A percentile compares a stretch with the other conserved stretches of the same genome.
Evolutionary conservation across 2,888 invertebrate genomes (phyloP).

Genomic region (Oligia latruncula): DNA sequence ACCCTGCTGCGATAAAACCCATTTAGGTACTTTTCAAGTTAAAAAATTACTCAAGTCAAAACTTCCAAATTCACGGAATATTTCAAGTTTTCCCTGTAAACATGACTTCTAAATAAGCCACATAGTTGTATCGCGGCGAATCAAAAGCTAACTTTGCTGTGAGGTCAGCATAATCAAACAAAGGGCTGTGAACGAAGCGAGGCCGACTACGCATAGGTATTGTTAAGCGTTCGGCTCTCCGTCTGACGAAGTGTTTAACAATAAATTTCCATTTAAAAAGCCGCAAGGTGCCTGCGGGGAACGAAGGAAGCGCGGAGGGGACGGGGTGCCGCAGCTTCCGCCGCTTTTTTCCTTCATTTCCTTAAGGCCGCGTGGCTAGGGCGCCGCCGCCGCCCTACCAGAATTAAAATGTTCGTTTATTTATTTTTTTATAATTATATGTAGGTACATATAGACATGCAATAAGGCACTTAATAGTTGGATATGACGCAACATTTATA

Average conservation of each 20-base stretch:
- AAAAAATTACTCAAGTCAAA: constrained; percentile 12
- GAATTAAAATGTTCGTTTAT: constrained; percentile 86
- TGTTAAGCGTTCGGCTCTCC: constrained; percentile 76
- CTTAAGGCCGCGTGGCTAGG: constrained; percentile 86
- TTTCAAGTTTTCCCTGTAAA: constrained; percentile 22
- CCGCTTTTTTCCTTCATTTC: constrained; percentile 90
- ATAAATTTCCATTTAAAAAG: constrained; percentile 90
- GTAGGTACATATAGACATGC: constrained; percentile 65
- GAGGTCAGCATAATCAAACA: constrained; percentile 69
- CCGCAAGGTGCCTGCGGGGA: constrained; percentile 79
- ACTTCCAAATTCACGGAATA: constrained; percentile 10
- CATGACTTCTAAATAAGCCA: constrained; percentile 4
- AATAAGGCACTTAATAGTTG: constrained; percentile 65
- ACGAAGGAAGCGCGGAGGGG: constrained; percentile 60
- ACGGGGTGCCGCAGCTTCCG: constrained; percentile 82
- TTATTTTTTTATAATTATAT: constrained; percentile 71
- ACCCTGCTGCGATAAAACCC: constrained; percentile 61
- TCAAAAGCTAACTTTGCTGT: constrained; percentile 55
- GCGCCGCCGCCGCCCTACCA: constrained; percentile 82
- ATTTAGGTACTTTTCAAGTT: constrained; percentile 46
- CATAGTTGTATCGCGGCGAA: constrained; percentile 38
- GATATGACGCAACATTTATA: constrained; percentile 25
- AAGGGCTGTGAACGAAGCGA: constrained; percentile 68
- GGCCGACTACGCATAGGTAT: constrained; percentile 78
- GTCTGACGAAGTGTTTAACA: constrained; percentile 89